Percentiles rank a stretch among this genome's conserved stretches.
phyloP scores from a whole-genome alignment of 2,888 invertebrate genomes.

The Ommatoiulus sabulosus region DNA sequence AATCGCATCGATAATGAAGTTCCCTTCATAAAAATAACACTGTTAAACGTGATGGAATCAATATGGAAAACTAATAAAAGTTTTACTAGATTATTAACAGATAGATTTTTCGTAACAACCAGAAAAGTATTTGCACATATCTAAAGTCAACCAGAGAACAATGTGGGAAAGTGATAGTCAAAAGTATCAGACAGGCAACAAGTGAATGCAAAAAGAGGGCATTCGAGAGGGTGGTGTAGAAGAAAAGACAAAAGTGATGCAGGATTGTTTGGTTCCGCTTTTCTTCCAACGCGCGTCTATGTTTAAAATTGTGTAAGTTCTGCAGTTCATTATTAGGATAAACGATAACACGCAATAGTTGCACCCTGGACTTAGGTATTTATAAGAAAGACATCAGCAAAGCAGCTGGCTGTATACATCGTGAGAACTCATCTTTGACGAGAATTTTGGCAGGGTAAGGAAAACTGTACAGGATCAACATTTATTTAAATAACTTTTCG shows the following conservation, averaged over 20 bases:
- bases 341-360: slow-evolving; percentile 6
- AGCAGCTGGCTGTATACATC: slow-evolving; percentile 44
- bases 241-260: slow-evolving; percentile 34
- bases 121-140: slow-evolving; percentile 53
- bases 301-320: background rate
- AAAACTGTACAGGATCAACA: slow-evolving; percentile 49
- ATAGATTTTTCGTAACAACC: slow-evolving; percentile 53
- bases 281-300: background rate
- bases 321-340: slow-evolving; percentile 1
- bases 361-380: slow-evolving; percentile 30
- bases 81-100: slow-evolving; percentile 54
- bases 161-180: slow-evolving; percentile 54
- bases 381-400: slow-evolving; percentile 47
- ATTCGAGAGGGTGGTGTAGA: slow-evolving; percentile 32
- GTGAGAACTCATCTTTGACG: slow-evolving; percentile 42
- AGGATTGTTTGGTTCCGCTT: slow-evolving; percentile 8
- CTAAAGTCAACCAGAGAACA: slow-evolving; percentile 55
- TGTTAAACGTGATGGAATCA: slow-evolving; percentile 37
- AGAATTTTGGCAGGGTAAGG: slow-evolving; percentile 38
- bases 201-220: slow-evolving; percentile 54
- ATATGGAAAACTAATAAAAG: slow-evolving; percentile 52
- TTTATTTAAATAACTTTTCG: slow-evolving; percentile 51
- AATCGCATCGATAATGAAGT: background rate
- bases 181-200: slow-evolving; percentile 57
- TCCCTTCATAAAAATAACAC: slow-evolving; percentile 18